Base-by-base conservation (phyloP, 2,888 invertebrate species). In the Chalcis sispes region DNA sequence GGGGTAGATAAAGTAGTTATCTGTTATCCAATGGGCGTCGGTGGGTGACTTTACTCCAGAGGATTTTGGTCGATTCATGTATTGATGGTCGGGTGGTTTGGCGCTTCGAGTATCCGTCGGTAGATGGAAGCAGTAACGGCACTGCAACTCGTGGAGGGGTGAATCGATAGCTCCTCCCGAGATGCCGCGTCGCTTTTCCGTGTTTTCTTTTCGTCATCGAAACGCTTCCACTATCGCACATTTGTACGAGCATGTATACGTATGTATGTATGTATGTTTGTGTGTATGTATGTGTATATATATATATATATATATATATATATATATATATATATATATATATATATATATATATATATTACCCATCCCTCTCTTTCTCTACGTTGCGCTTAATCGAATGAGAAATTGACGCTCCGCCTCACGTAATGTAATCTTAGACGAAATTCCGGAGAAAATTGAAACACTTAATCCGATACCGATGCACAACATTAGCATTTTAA, bases 361-460 rank as follows among this genome's bases (percentile, higher is more conserved):
- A 15, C n/a, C 58, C 13, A 29, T 48, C 59, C 18, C 1, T 25
- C 29, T 70, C 54, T 36, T 20, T 46, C 65, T 29, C 23, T 25
- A 50, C 10, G 32, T 18, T 15, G 5, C 61, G 58, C 65, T 72
- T 77, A 72, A 77, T 77, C 77, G 77, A 77, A 77, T 77, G 69
- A 77, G 77, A 67, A 77, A 72, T 77, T 62, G 72, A 65, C 69
- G 72, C 72, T 64, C 50, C 70, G 50, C 61, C 40, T 23, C 52
- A 54, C 62, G 61, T 72, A 76, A 76, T 76, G 72, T 48, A 72
- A 72, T 72, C 76, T 76, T 72, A 61, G 76, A 54, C 56, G 71
- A 61, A 76, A 76, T 76, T 76, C 62, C 66, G 15, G 13, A 48
- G 67, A 70, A 66, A 72, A 76, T 76, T 72, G 67, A 76, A 61